These are phyloP conservation scores for Morinoia aosen DNA, from an alignment of 2,888 invertebrate genomes.

Conservation along the genomic window DNA sequence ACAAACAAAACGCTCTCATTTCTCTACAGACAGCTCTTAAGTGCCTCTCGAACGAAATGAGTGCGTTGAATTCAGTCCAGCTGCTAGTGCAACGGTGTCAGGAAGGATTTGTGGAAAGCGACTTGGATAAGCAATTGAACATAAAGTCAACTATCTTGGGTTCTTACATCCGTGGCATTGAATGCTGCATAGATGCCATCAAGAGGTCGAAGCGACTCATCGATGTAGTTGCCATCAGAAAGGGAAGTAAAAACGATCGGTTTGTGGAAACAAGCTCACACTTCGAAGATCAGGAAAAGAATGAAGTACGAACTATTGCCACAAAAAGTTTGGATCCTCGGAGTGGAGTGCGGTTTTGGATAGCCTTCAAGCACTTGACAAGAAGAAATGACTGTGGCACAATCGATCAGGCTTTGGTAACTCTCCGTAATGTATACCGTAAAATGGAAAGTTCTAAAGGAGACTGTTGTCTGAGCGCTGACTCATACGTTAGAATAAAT, in stretches of 20 bases:
- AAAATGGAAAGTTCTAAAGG: too few species aligned
- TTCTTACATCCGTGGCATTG: not conserved
- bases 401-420: slow-evolving; percentile 8
- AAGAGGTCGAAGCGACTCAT: too few species aligned
- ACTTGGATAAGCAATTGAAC: not conserved
- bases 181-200: too few species aligned
- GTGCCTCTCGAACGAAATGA: slow-evolving; percentile 10
- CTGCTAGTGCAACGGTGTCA: not conserved
- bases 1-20: too few species aligned
- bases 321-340: not conserved
- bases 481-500: too few species aligned
- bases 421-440: too few species aligned
- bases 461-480: too few species aligned
- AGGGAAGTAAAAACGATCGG: too few species aligned
- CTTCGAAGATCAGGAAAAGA: not conserved
- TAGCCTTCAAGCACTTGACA: not conserved
- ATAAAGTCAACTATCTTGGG: slow-evolving; percentile 13
- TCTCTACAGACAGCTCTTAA: not conserved
- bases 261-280: not conserved
- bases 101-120: not conserved
- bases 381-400: too few species aligned
- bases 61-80: not conserved
- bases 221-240: not conserved
- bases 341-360: not conserved
- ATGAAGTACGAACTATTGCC: not conserved